Evolutionary conservation across 2,113 vertebrate species (phyloP).

Genomic region (Pangasianodon gigas): DNA sequence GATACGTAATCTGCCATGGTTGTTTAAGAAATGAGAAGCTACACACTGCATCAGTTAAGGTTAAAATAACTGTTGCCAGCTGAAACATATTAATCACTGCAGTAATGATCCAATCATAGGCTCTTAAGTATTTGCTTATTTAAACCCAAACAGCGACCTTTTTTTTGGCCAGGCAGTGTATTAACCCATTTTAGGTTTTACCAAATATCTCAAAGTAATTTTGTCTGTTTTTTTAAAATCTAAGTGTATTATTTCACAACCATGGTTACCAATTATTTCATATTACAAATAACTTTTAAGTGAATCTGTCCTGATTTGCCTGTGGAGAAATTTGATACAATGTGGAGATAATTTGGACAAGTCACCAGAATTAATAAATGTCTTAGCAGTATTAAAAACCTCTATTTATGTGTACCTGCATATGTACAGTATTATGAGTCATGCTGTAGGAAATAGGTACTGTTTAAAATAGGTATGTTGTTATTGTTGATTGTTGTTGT

Average conservation of each 20-base stretch:
- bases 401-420: slow-evolving; percentile 53
- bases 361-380: slow-evolving; percentile 36
- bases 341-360: slow-evolving; percentile 26
- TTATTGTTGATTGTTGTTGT: slow-evolving; percentile 57
- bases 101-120: too few relatives aligned
- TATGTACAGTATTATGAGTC: slow-evolving; percentile 65
- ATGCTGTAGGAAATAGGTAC: slow-evolving; percentile 65
- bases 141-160: too few relatives aligned
- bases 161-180: too few relatives aligned
- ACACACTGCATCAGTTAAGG: too few relatives aligned
- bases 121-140: too few relatives aligned
- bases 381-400: slow-evolving; percentile 72
- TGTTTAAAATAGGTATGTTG: slow-evolving; percentile 51
- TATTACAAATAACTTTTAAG: slow-evolving; percentile 52
- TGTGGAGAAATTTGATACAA: slow-evolving; percentile 5
- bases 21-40: too few relatives aligned
- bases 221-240: slow-evolving; percentile 61
- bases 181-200: slow-evolving; percentile 43
- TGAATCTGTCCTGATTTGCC: not conserved
- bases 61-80: too few relatives aligned
- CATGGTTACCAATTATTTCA: slow-evolving; percentile 65
- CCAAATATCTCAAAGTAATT: slow-evolving; percentile 54
- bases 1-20: too few relatives aligned
- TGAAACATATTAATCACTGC: too few relatives aligned
- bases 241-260: slow-evolving; percentile 64